Evolutionary conservation across 2,888 invertebrate genomes (phyloP).

Genomic region (Polymixis flavicincta): DNA sequence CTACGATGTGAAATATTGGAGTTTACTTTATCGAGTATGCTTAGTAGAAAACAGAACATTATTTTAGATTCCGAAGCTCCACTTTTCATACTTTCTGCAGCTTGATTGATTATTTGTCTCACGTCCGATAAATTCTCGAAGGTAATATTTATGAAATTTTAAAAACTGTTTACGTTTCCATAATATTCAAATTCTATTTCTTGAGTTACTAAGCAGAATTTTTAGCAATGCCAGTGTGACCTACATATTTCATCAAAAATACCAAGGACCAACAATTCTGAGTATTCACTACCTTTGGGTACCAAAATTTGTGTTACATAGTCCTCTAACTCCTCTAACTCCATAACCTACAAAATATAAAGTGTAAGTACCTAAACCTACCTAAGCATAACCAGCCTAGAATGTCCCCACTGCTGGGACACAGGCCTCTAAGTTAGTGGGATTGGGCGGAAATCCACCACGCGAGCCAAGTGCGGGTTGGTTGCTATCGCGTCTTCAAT

Average conservation of each 20-base stretch:
- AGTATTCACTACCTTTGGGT: slow-evolving; percentile 2
- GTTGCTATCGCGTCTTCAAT: too few species aligned
- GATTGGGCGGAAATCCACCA: too few species aligned
- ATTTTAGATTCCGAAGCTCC: background rate
- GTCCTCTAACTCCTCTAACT: too few species aligned
- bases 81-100: background rate
- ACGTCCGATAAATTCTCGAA: slow-evolving; percentile 15
- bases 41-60: background rate
- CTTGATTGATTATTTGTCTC: slow-evolving; percentile 30
- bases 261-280: slow-evolving; percentile 16
- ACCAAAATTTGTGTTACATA: background rate
- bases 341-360: background rate
- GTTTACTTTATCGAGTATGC: background rate
- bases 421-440: too few species aligned
- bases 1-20: background rate
- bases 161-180: background rate
- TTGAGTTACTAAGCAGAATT: slow-evolving; percentile 6
- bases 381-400: too few species aligned
- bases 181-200: slow-evolving; percentile 26
- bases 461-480: too few species aligned
- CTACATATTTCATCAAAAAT: slow-evolving; percentile 15
- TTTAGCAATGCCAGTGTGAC: background rate
- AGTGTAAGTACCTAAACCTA: background rate
- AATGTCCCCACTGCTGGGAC: too few species aligned
- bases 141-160: slow-evolving; percentile 4